phyloP scores from a whole-genome alignment of 1,140 invertebrate species.

The Zaprionus africanus region DNA sequence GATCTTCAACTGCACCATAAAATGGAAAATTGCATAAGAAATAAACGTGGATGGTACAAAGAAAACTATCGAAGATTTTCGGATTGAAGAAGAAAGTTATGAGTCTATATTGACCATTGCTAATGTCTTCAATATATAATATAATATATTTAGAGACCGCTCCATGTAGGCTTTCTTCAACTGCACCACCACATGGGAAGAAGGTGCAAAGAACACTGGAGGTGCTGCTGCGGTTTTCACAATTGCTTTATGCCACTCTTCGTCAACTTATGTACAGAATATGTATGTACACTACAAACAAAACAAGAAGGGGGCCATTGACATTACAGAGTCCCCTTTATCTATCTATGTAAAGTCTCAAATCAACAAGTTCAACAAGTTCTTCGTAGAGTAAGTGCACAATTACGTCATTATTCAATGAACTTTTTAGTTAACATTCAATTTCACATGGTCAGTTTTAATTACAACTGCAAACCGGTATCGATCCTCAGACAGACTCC shows the following conservation, averaged over 20 bases:
- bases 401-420: constrained; percentile 31
- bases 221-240: constrained; percentile 19
- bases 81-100: not conserved
- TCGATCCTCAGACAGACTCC: not conserved
- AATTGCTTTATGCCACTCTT: constrained; percentile 20
- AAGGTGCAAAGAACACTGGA: constrained; percentile 2
- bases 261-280: constrained; percentile 12
- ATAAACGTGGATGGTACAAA: not conserved
- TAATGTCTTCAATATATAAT: too few species aligned
- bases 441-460: constrained; percentile 36
- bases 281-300: constrained; percentile 15
- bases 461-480: constrained; percentile 64
- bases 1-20: not conserved
- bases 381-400: constrained; percentile 1
- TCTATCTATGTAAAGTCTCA: constrained; percentile 3
- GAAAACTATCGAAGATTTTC: not conserved
- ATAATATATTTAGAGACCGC: too few species aligned
- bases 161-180: not conserved
- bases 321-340: not conserved
- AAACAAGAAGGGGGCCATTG: not conserved
- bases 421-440: constrained; percentile 14
- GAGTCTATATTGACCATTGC: too few species aligned
- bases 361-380: constrained; percentile 16
- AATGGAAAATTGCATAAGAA: not conserved
- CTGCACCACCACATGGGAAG: not conserved